These are phyloP conservation scores for Alosa alosa DNA, from an alignment of 2,113 vertebrate species.

Conservation along the genomic window DNA sequence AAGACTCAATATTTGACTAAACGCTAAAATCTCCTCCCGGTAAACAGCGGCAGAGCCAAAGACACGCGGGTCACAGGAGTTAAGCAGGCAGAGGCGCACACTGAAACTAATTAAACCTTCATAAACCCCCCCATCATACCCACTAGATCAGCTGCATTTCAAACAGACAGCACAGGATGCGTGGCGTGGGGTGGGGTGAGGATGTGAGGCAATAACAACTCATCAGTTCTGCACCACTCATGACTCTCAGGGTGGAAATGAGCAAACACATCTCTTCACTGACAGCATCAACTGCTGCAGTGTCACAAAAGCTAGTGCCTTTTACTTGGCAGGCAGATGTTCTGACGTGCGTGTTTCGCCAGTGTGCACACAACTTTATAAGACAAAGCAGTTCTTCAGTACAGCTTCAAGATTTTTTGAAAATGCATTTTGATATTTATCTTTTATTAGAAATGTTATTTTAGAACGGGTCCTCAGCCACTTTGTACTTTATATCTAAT, in stretches of 20 bases:
- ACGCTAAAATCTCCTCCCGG: conserved; percentile 24
- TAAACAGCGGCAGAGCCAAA: conserved; percentile 6
- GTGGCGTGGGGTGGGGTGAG: neutral
- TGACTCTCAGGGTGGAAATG: neutral
- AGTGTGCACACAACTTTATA: neutral
- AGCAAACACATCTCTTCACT: neutral
- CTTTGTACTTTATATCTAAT: neutral
- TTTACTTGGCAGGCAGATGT: neutral
- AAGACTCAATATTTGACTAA: conserved; percentile 34
- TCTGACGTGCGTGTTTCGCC: neutral
- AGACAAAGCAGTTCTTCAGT: neutral
- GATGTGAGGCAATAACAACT: neutral
- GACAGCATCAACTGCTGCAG: neutral
- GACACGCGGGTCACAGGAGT: neutral
- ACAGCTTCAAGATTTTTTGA: neutral
- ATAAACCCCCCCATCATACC: neutral
- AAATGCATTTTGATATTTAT: neutral
- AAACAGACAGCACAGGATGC: neutral
- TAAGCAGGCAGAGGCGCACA: conserved; percentile 9
- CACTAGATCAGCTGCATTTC: conserved; percentile 16
- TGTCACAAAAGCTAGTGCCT: neutral
- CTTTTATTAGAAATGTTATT: neutral
- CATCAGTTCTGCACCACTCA: neutral
- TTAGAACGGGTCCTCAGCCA: neutral
- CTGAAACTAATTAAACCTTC: neutral